A percentile compares a stretch with the other conserved stretches of the same genome.
Conservation (phyloP, 2,797 vertebrate species). For the Poeciliopsis turneri region DNA sequence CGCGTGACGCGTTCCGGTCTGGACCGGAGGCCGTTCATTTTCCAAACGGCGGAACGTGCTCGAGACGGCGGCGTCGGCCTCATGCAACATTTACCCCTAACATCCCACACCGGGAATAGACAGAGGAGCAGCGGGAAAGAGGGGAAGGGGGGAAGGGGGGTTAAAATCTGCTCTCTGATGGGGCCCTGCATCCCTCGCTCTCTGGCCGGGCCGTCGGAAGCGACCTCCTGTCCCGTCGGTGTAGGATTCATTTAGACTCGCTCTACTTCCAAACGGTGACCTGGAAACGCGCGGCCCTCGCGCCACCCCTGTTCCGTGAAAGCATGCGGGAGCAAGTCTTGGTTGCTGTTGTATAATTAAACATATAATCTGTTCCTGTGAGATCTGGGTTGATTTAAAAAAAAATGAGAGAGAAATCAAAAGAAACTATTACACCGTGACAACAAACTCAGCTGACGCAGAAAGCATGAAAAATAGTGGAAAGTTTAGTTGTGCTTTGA, state of each 20-base stretch:
- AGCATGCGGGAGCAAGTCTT: neutral
- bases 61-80: constrained; percentile 27
- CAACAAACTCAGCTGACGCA: neutral
- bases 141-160: neutral
- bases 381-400: neutral
- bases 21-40: constrained; percentile 24
- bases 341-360: neutral
- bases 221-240: neutral
- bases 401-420: neutral
- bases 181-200: constrained; percentile 25
- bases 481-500: neutral
- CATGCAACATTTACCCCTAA: constrained; percentile 56
- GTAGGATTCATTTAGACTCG: constrained; percentile 31
- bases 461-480: neutral
- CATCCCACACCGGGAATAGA: constrained; percentile 13
- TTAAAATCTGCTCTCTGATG: constrained; percentile 30
- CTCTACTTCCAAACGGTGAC: constrained; percentile 17
- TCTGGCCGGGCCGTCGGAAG: neutral
- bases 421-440: neutral
- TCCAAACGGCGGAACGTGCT: constrained; percentile 15
- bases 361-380: neutral
- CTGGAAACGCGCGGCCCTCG: constrained; percentile 24
- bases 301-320: constrained; percentile 1
- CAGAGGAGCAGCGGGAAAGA: constrained; percentile 1
- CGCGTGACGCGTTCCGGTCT: constrained; percentile 40